Conservation (phyloP, 2,797 vertebrate genomes). For the Pristis pectinata region DNA sequence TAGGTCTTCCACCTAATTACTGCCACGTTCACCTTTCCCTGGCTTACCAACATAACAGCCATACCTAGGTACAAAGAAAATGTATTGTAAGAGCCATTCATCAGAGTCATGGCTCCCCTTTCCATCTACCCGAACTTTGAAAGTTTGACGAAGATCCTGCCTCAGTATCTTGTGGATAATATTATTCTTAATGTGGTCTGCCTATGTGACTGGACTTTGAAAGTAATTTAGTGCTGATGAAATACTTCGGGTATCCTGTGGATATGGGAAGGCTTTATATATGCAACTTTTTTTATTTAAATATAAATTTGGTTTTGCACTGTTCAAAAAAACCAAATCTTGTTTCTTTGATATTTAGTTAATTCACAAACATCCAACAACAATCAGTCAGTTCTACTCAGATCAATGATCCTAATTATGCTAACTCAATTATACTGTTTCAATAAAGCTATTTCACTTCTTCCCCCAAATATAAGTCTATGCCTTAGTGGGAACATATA, state of each 20-base stretch:
- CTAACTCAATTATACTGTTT: not conserved
- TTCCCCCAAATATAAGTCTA: not conserved
- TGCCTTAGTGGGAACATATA: not conserved
- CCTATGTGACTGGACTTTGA: not conserved
- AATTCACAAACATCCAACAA: not conserved
- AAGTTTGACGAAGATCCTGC: not conserved
- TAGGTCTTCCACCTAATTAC: too few species aligned
- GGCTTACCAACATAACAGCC: not conserved
- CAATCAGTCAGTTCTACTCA: not conserved
- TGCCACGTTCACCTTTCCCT: too few species aligned
- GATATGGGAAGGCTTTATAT: not conserved
- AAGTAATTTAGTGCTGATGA: not conserved
- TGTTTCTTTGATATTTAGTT: not conserved
- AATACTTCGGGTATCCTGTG: not conserved
- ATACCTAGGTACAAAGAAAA: not conserved
- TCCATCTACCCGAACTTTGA: not conserved
- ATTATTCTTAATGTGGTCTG: not conserved
- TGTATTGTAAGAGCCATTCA: not conserved
- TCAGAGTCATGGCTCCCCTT: not conserved
- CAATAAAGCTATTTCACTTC: not conserved
- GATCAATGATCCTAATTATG: not conserved
- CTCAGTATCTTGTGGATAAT: not conserved
- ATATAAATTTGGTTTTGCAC: not conserved
- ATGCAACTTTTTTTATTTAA: not conserved
- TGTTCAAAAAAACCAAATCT: too few species aligned